Base-by-base conservation (phyloP, 2,797 vertebrate genomes). In the Babyrousa celebensis region DNA sequence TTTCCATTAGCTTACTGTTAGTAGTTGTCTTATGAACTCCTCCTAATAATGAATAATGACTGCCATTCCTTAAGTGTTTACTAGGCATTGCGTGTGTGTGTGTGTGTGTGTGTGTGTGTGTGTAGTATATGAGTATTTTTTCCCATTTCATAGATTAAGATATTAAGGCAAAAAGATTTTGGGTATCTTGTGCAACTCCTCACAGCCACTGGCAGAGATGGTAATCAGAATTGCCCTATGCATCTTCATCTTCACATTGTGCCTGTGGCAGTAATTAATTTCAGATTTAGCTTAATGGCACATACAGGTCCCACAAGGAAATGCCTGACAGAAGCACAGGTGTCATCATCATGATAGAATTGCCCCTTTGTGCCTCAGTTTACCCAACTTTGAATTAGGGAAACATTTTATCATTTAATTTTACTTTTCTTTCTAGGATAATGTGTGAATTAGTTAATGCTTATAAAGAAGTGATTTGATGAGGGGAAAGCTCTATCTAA, bases 401-500 rank as follows among this genome's bases (percentile, higher is more conserved):
- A 82, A 90, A 65, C 29, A 78, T 77, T 96, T 32, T 82, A 72
- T 60, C 78, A 4, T 77, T 85, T 86, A 72, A 88, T 94, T 93
- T 97, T 94, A 88, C 91, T 94, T 97, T 96, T 92, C 95, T 92
- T 86, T 48, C 77, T 83, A 74, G 60, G 65, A 96, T 96, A 95
- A 88, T 84, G 90, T 96, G 36, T 95, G 95, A 97, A 97, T 97
- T 97, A 96, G 96, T 97, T 97, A 95, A 89, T 96, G 90, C 93
- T 93, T 94, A 70, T 91, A 92, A 96, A 96, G 97, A 97, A 98
- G 93, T 88, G 95, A 97, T 96, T 97, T 97, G 96, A 97, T 97
- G 97, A 98, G 95, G 95, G 70, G 74, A 96, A 96, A 95, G 87
- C 95, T 88, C 95, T 95, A 92, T 97, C 98, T 98, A 98, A 97